Percentiles rank a stretch among this genome's conserved stretches.
Evolutionary conservation across 2,888 invertebrate species (phyloP).

Genomic region (Macrophya alboannulata): DNA sequence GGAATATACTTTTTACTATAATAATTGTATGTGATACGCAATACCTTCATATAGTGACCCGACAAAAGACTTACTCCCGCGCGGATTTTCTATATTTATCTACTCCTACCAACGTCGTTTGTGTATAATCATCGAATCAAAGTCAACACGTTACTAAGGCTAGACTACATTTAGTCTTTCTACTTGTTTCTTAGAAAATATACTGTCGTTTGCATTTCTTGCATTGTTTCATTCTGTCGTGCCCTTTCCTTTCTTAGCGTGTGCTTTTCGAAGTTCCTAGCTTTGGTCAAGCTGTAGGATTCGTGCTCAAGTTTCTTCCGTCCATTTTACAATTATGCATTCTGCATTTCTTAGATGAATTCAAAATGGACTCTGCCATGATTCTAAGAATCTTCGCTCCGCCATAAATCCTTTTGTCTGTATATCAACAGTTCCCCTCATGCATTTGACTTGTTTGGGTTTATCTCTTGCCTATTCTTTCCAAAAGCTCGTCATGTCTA

Average conservation of each 20-base stretch:
- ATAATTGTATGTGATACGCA: constrained; percentile 13
- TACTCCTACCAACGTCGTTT: neutral
- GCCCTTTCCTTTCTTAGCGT: neutral
- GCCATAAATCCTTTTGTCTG: neutral
- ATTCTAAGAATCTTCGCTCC: neutral
- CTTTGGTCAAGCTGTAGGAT: neutral
- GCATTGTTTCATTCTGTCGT: neutral
- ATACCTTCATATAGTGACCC: constrained; percentile 2
- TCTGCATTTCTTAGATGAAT: constrained; percentile 25
- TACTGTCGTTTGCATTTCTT: constrained; percentile 1
- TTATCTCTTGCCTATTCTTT: neutral
- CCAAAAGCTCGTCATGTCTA: neutral
- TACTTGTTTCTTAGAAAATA: neutral
- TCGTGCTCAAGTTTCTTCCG: neutral
- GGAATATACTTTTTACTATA: neutral
- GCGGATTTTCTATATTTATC: neutral
- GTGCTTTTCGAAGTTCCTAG: neutral
- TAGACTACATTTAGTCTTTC: neutral
- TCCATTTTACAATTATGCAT: constrained; percentile 12
- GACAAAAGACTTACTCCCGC: constrained; percentile 9
- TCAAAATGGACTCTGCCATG: neutral
- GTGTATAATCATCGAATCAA: neutral
- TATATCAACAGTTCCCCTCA: neutral
- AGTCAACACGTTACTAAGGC: neutral
- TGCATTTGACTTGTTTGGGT: neutral